Conservation (phyloP, 2,113 vertebrate genomes). For the Aspiorhynchus laticeps region DNA sequence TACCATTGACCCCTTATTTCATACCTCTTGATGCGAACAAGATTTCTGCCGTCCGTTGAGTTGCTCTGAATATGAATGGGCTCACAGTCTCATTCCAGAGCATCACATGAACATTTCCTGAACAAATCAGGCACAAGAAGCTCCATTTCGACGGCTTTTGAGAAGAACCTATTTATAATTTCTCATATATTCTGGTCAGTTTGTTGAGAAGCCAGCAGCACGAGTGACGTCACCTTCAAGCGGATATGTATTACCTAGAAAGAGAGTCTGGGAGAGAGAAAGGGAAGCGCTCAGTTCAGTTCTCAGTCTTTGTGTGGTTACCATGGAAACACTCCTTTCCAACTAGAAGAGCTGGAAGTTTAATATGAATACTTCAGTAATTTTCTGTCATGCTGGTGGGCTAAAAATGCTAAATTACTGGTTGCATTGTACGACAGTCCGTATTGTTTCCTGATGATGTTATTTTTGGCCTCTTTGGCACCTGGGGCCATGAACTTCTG, state of each 20-base stretch:
- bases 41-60: no score
- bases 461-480: constrained; percentile 8
- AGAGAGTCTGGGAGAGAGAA: no score
- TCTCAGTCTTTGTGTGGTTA: no score
- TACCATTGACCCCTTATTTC: not conserved
- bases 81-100: not conserved
- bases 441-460: constrained; percentile 54
- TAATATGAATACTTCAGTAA: no score
- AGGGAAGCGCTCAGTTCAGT: no score
- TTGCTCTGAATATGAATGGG: not conserved
- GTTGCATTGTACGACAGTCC: constrained; percentile 45
- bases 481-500: no score
- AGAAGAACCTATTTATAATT: not conserved
- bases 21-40: not conserved
- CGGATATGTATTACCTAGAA: not conserved
- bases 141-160: not conserved
- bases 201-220: not conserved
- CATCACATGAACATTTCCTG: not conserved
- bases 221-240: not conserved
- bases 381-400: no score
- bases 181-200: not conserved
- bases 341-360: no score
- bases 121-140: not conserved
- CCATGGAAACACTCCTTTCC: no score
- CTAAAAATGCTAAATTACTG: constrained; percentile 58